Evolutionary conservation across 2,113 vertebrate genomes (phyloP), one percentile per base, ranked within the genome.

Genomic region (Rhinoderma darwinii): DNA sequence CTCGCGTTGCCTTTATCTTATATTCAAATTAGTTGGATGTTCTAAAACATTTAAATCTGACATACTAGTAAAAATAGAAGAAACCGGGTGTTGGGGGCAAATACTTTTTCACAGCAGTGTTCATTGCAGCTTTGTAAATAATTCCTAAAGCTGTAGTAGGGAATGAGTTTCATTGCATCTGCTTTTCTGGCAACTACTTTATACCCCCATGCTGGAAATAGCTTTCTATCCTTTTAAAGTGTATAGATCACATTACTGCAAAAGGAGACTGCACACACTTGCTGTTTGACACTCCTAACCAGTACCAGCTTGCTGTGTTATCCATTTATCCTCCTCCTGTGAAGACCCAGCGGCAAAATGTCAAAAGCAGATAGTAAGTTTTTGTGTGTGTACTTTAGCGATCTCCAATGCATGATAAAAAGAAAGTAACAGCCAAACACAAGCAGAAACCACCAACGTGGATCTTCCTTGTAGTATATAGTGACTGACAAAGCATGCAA

Each of bases 171-270:
- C 32, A 78, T 70, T 56, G 35, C 75, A 72, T 87, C 68, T 81
- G 63, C 37, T 72, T 30, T 50, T 59, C 66, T 81, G 78, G 77
- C 77, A 87, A 73, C 47, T 47, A 39, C 35, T 87, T 81, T 27
- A 32, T 74, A 70, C 63, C 66, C 72, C 18, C 20, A 73, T 74
- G 85, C 85, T 87, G 85, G 85, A 87, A 87, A 87, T 87, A 87
- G 85, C 63, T 50, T 87, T 37, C 63, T 87, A 82, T 54, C 85
- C 85, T 73, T 86, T 82, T 87, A 87, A 82, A 87, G 85, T 61
- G 68, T 74, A 51, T 44, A 56, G 70, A 72, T 87, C 85, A 74
- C 77, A 74, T 87, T 87, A 87, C 85, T 41, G 77, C 35, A 59
- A 27, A 41, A 74, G 27, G n/a, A 82, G 47, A 37, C n/a, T 81